Evolutionary conservation across 2,113 vertebrate species (phyloP).

Genomic region (Crypturellus undulatus): DNA sequence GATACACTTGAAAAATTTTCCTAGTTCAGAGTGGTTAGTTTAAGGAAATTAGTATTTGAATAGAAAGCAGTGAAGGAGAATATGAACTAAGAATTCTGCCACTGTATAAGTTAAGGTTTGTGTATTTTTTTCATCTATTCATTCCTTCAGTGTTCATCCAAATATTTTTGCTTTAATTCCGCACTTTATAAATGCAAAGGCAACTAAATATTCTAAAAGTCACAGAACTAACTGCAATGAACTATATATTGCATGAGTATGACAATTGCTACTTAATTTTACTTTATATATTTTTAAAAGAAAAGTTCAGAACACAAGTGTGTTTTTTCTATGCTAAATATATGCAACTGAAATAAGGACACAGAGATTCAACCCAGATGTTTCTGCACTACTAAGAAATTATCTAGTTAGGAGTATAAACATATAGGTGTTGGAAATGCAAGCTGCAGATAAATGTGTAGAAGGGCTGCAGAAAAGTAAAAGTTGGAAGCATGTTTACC

Average conservation of each 20-base stretch:
- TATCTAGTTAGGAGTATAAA: background rate
- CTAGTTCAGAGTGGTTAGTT: background rate
- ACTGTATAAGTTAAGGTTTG: background rate
- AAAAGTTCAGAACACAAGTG: background rate
- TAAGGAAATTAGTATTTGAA: background rate
- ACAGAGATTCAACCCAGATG: background rate
- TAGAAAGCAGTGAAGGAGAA: background rate
- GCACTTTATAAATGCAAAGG: background rate
- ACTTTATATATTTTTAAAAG: background rate
- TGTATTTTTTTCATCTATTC: background rate
- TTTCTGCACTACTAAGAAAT: background rate
- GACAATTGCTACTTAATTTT: background rate
- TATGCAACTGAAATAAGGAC: background rate
- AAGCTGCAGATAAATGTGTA: background rate
- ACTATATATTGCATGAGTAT: background rate
- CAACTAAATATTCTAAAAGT: background rate
- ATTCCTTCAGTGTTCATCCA: background rate
- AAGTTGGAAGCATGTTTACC: background rate
- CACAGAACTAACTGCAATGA: background rate
- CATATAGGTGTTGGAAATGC: background rate
- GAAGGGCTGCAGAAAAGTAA: background rate
- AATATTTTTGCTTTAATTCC: background rate
- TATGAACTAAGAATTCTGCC: background rate
- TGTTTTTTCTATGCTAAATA: background rate
- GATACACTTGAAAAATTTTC: background rate